phyloP scores from a whole-genome alignment of 2,113 vertebrate species.

The Herpailurus yagouaroundi region DNA sequence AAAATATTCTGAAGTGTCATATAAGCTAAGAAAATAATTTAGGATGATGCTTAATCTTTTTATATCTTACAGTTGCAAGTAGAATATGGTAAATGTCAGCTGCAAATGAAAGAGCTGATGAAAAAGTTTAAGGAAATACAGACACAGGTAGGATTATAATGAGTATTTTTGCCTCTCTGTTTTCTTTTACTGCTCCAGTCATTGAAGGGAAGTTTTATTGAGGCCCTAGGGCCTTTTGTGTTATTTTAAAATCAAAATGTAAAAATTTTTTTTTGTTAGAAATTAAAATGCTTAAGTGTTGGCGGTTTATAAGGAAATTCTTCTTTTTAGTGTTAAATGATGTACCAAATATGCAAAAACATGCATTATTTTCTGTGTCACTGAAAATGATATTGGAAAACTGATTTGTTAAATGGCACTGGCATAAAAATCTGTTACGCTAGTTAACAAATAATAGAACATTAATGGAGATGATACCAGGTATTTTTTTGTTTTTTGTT shows the following conservation, averaged over 20 bases:
- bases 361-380: constrained; percentile 28
- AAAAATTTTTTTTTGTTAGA: not conserved
- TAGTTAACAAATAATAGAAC: not conserved
- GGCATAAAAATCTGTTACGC: not conserved
- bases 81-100: constrained; percentile 93
- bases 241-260: constrained; percentile 29
- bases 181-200: not conserved
- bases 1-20: constrained; percentile 45
- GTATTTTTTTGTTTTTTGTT: not conserved
- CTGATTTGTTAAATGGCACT: constrained; percentile 30
- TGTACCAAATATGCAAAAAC: not conserved
- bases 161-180: constrained; percentile 9
- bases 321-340: constrained; percentile 16
- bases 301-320: not conserved
- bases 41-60: constrained; percentile 60
- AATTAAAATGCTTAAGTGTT: constrained; percentile 27
- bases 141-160: constrained; percentile 88
- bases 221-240: not conserved
- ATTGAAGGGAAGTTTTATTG: not conserved
- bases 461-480: not conserved
- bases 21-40: constrained; percentile 54
- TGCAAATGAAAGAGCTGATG: constrained; percentile 92
- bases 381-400: constrained; percentile 37
- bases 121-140: constrained; percentile 92
- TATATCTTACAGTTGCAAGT: constrained; percentile 88